Percentiles rank a stretch among this genome's conserved stretches.
Evolutionary conservation across 2,113 vertebrate species (phyloP).

Genomic region (Grus americana): DNA sequence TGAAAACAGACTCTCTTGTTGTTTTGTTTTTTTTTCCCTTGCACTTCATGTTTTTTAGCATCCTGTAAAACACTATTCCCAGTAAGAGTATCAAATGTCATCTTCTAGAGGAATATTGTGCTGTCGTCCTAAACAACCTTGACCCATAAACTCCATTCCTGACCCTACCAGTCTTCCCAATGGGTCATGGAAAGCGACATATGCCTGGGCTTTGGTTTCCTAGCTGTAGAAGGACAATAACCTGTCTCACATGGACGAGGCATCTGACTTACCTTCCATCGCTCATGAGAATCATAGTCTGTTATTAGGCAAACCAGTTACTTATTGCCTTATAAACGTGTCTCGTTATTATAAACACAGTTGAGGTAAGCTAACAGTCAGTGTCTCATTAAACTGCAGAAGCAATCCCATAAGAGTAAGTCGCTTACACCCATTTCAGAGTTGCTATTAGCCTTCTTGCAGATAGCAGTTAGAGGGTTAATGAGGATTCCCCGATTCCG

Average conservation of each 20-base stretch:
- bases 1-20: background rate
- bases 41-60: background rate
- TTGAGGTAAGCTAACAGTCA: background rate
- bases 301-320: background rate
- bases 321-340: background rate
- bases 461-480: conserved; percentile 3
- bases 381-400: background rate
- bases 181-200: background rate
- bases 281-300: background rate
- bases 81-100: background rate
- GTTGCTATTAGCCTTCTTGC: background rate
- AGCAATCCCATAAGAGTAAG: background rate
- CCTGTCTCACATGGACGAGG: fast-evolving
- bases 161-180: background rate
- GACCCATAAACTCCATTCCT: background rate
- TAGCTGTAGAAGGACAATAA: background rate
- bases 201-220: background rate
- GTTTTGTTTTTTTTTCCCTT: background rate
- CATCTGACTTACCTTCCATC: background rate
- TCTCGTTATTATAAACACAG: background rate
- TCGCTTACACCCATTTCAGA: background rate
- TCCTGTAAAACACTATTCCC: background rate
- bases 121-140: background rate
- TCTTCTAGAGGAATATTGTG: background rate
- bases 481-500: background rate